These are phyloP conservation scores for Apis florea DNA, from an alignment of 1,140 invertebrate species.

Conservation along the genomic window DNA sequence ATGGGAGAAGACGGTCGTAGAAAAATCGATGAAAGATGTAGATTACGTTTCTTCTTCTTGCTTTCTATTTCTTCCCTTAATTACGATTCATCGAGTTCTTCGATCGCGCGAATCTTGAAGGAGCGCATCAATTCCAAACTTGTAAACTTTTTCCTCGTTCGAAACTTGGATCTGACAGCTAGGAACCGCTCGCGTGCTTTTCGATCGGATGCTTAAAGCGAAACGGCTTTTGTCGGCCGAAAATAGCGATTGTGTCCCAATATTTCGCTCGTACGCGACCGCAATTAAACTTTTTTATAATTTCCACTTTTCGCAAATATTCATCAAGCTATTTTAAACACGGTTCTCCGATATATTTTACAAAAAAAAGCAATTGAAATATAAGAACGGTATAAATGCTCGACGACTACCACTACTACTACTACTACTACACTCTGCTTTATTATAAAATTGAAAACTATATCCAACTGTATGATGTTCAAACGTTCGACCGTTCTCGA, in stretches of 20 bases:
- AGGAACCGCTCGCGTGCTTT: not conserved
- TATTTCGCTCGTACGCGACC: not conserved
- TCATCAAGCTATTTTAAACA: not conserved
- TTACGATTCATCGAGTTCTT: constrained; percentile 10
- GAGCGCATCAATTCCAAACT: constrained; percentile 22
- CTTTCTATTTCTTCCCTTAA: not conserved
- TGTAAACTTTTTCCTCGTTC: constrained; percentile 16
- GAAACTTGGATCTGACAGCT: not conserved
- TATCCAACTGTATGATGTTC: not conserved
- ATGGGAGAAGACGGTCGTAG: not conserved
- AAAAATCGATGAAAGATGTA: constrained; percentile 7
- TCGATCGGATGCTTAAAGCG: constrained; percentile 3
- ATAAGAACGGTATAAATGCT: not conserved
- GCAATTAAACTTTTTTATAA: not conserved
- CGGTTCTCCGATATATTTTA: not conserved
- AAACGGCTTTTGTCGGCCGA: constrained; percentile 1
- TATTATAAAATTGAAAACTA: not conserved
- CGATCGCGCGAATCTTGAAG: constrained; percentile 11
- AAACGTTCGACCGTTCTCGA: not conserved
- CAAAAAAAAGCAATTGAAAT: too few species aligned
- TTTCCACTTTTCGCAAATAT: not conserved
- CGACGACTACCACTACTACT: too few species aligned
- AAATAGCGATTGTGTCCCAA: not conserved
- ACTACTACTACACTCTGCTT: too few species aligned
- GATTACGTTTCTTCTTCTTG: too few species aligned